Conservation (phyloP, 2,113 vertebrate genomes). For the Chloebia gouldiae region DNA sequence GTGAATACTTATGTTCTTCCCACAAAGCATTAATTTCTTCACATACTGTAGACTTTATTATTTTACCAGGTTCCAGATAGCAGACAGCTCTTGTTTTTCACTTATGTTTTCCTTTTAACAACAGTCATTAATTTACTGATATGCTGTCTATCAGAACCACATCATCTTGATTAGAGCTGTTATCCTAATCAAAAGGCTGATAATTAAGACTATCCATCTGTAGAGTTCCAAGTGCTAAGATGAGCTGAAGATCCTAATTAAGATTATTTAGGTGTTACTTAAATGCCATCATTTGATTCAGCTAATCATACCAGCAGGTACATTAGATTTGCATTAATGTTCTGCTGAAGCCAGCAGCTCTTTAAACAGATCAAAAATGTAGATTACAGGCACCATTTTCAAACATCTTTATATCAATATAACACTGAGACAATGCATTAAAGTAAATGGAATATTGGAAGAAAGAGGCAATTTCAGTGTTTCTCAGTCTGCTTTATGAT, state of each 20-base stretch:
- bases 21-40: conserved; percentile 29
- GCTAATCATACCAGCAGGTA: conserved; percentile 86
- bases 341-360: conserved; percentile 76
- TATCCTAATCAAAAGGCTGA: conserved; percentile 86
- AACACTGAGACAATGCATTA: conserved; percentile 65
- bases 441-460: conserved; percentile 34
- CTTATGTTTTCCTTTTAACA: conserved; percentile 72
- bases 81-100: conserved; percentile 64
- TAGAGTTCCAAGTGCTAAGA: conserved; percentile 81
- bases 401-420: conserved; percentile 66
- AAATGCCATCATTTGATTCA: conserved; percentile 85
- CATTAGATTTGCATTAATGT: conserved; percentile 84
- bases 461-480: conserved; percentile 15
- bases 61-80: conserved; percentile 53
- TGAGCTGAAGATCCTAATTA: conserved; percentile 83
- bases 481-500: conserved; percentile 52
- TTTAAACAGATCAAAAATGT: conserved; percentile 75
- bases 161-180: conserved; percentile 84
- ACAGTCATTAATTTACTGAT: conserved; percentile 83
- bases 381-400: conserved; percentile 71
- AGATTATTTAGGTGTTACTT: conserved; percentile 86
- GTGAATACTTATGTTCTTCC: conserved; percentile 49
- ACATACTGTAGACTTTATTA: conserved; percentile 31
- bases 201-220: conserved; percentile 86
- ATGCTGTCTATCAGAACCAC: conserved; percentile 79